These are phyloP conservation scores for Phalacrocorax brasilianus DNA, from an alignment of 2,113 vertebrate genomes.

Conservation along the genomic window DNA sequence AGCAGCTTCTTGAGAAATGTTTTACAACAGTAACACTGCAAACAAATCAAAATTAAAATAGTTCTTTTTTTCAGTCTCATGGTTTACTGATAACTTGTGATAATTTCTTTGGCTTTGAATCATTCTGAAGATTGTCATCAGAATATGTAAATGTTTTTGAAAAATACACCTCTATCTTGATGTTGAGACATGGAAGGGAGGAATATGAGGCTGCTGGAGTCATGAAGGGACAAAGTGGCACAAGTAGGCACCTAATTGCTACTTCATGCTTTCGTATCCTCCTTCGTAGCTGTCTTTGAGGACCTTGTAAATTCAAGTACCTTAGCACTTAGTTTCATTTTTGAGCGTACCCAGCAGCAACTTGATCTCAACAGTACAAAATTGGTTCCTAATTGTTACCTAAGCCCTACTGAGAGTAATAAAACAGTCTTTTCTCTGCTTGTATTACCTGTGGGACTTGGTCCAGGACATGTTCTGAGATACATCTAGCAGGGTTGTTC, in stretches of 20 bases:
- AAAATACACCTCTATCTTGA: accelerated
- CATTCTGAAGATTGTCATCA: neutral
- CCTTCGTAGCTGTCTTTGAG: neutral
- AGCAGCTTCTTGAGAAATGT: neutral
- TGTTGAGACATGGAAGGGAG: neutral
- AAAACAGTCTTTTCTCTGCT: neutral
- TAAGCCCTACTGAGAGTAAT: neutral
- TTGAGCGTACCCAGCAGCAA: neutral
- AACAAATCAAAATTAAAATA: neutral
- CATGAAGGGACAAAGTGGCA: neutral
- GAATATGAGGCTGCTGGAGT: neutral
- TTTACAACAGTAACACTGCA: neutral
- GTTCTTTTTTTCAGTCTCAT: neutral
- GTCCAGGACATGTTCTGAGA: neutral
- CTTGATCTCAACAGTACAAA: neutral
- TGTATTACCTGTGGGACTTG: neutral
- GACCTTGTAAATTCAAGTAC: neutral
- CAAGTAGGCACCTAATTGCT: neutral
- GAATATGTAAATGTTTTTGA: neutral
- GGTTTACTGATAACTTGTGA: neutral
- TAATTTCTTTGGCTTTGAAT: neutral
- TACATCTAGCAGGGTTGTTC: neutral
- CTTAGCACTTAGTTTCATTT: neutral
- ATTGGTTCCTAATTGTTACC: neutral
- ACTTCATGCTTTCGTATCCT: neutral